Base-by-base conservation (phyloP, 2,113 vertebrate genomes). In the Nyctibius bracteatus region DNA sequence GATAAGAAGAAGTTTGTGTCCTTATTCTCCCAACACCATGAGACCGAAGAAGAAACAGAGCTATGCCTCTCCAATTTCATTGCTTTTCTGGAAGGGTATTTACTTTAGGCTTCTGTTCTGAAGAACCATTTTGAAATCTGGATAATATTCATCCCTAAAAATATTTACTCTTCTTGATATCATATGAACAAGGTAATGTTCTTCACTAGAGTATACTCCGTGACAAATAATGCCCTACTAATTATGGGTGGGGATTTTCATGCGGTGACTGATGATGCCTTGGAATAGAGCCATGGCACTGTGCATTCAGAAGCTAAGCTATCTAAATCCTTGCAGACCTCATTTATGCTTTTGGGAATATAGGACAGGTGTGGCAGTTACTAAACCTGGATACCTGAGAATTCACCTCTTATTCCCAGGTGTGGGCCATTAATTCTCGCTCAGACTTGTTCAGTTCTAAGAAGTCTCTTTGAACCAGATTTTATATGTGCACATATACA, bases 351-450 rank as follows among this genome's bases (percentile, higher is more conserved):
- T 97, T 98, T 93, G 95, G 94, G 96, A 97, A 85, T 87, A 86
- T 75, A 95, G 96, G 96, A 90, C 88, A 96, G 95, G 95, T 93
- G 96, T 97, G 97, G 96, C 96, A 86, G 91, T 95, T 95, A 94
- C 97, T 97, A 95, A 98, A 97, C 86, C 92, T 91, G 61, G 59
- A 83, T 93, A 91, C 79, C 33, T 93, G 97, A 97, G 93, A 89
- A 94, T 92, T 95, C 49, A 30, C 79, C 94, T 94, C 91, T 90
- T 81, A 87, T 95, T 96, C 94, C 95, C 84, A 92, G 91, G 94
- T 92, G 96, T 78, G 63, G 87, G 86, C 90, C 95, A 79, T 91
- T 96, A 79, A 73, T 93, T 97, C 96, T 95, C 72, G 95, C 96
- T 96, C 88, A 95, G 96, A 96, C 95, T 77, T 94, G 96, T 97